Conservation (phyloP, 2,113 vertebrate genomes). For the Poeciliopsis occidentalis region DNA sequence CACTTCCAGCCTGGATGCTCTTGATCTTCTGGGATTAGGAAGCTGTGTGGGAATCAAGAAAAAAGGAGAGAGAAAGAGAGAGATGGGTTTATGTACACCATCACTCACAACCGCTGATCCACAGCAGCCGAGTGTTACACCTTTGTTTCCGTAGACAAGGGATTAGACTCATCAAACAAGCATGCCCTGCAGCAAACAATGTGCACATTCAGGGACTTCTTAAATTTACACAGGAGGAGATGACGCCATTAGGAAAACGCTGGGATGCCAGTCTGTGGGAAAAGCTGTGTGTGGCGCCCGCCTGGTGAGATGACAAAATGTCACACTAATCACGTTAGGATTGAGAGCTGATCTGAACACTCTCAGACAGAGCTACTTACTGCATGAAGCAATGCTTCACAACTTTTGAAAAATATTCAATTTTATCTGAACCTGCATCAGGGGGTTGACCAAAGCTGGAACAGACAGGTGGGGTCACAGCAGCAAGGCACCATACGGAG, state of each 20-base stretch:
- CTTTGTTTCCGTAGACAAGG: conserved; percentile 66
- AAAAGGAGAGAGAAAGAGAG: conserved; percentile 26
- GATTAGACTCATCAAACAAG: conserved; percentile 57
- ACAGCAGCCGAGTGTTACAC: conserved; percentile 45
- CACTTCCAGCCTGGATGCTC: conserved; percentile 47
- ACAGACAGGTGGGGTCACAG: conserved; percentile 45
- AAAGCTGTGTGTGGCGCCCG: conserved; percentile 11
- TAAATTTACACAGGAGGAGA: conserved; percentile 38
- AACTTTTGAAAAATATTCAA: background rate
- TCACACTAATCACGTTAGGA: conserved; percentile 52
- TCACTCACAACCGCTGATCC: conserved; percentile 50
- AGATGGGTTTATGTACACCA: conserved; percentile 45
- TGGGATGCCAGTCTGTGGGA: conserved; percentile 28
- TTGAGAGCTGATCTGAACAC: conserved; percentile 27
- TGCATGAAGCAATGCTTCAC: background rate
- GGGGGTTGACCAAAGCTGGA: conserved; percentile 4
- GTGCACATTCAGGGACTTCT: conserved; percentile 44
- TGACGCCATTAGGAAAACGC: conserved; percentile 42
- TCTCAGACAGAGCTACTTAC: background rate
- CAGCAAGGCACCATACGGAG: conserved; percentile 44
- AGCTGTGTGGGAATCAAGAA: conserved; percentile 40
- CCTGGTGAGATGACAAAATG: conserved; percentile 46
- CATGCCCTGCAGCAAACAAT: conserved; percentile 49
- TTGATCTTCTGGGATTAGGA: conserved; percentile 64
- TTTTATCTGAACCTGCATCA: conserved; percentile 12